Conservation (phyloP, 2,113 vertebrate genomes). For the Ctenomys sociabilis region DNA sequence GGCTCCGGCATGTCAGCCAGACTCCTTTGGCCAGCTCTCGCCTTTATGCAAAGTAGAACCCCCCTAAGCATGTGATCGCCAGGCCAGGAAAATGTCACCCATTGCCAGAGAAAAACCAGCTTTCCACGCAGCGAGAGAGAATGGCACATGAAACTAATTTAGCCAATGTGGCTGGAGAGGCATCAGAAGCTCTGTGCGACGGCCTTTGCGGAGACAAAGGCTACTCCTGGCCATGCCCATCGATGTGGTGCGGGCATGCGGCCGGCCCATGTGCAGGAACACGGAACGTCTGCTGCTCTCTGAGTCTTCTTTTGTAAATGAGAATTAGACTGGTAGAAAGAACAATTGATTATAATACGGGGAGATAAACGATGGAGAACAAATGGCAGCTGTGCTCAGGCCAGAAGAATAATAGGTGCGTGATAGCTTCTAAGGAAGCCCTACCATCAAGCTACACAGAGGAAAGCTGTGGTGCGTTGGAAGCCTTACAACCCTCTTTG, state of each 20-base stretch:
- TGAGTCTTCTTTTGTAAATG: neutral
- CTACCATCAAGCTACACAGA: conserved; percentile 3
- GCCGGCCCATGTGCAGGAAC: neutral
- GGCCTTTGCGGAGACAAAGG: conserved; percentile 18
- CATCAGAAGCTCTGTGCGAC: neutral
- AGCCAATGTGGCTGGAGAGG: conserved; percentile 52
- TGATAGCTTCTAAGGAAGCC: conserved; percentile 41
- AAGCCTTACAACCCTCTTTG: conserved; percentile 39
- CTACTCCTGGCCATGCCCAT: neutral
- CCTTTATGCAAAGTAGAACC: conserved; percentile 74
- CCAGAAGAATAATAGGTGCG: conserved; percentile 37
- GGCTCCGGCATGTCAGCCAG: conserved; percentile 73
- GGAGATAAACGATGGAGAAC: neutral
- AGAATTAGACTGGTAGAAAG: neutral
- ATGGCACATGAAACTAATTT: conserved; percentile 77
- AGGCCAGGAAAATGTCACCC: conserved; percentile 82
- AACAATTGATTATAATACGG: neutral
- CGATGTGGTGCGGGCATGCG: neutral
- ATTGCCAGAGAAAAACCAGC: conserved; percentile 77
- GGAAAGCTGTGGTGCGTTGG: conserved; percentile 35
- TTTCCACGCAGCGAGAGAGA: conserved; percentile 56
- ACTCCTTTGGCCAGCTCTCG: conserved; percentile 72
- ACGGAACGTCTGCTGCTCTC: neutral
- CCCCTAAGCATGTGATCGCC: conserved; percentile 69
- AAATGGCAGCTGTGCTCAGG: neutral